Conservation (phyloP, 1,140 invertebrate species). For the Drosophila bocqueti region DNA sequence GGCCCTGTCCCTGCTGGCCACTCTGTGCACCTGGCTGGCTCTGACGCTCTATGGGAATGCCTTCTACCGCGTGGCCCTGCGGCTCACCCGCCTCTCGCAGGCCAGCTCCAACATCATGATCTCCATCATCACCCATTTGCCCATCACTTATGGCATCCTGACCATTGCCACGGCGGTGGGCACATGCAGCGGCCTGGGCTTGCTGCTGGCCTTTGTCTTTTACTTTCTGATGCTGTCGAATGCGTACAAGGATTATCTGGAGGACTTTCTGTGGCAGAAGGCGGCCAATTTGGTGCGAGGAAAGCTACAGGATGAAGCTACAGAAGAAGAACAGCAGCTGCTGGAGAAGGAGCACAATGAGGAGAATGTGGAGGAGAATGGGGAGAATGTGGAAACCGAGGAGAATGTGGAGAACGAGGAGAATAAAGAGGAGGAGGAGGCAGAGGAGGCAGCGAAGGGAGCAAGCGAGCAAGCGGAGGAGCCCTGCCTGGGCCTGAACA, state of each 20-base stretch:
- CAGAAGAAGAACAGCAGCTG: background rate
- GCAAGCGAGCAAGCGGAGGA: conserved; percentile 21
- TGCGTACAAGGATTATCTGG: conserved; percentile 91
- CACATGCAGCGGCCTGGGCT: conserved; percentile 85
- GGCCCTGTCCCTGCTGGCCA: conserved; percentile 54
- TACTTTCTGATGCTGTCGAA: conserved; percentile 88
- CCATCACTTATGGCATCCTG: conserved; percentile 77
- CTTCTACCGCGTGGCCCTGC: conserved; percentile 59
- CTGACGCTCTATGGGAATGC: conserved; percentile 63
- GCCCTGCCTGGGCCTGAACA: conserved; percentile 60
- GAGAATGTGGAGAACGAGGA: too few relatives aligned
- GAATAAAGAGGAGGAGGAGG: background rate
- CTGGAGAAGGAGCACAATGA: background rate
- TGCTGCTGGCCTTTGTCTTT: conserved; percentile 86
- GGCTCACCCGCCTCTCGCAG: conserved; percentile 51
- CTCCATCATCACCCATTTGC: conserved; percentile 81
- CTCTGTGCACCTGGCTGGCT: conserved; percentile 56
- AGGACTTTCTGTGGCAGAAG: conserved; percentile 88
- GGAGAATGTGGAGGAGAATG: background rate
- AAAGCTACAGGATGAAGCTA: background rate
- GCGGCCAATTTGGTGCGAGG: conserved; percentile 66
- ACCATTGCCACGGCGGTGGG: conserved; percentile 73
- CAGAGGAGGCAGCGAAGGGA: too few relatives aligned
- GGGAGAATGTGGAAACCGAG: too few relatives aligned
- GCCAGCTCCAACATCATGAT: conserved; percentile 67